Percentiles rank a stretch among this genome's conserved stretches.
phyloP scores from a whole-genome alignment of 2,888 invertebrate genomes.

The Congeria kusceri region DNA sequence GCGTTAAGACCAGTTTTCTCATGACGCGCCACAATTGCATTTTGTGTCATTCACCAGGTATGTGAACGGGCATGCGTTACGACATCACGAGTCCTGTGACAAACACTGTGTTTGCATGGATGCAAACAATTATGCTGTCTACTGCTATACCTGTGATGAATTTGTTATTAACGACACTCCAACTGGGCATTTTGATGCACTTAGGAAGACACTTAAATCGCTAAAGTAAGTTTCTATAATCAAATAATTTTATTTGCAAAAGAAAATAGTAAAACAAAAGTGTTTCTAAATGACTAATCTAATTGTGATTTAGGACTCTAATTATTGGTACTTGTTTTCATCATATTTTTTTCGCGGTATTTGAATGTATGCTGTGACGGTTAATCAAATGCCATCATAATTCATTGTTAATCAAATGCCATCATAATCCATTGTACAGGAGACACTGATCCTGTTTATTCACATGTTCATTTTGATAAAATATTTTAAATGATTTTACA shows the following conservation, averaged over 20 bases:
- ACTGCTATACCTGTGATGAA: conserved; percentile 92
- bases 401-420: no score
- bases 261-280: no score
- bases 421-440: no score
- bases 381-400: no score
- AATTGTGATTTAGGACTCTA: no score
- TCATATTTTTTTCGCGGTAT: no score
- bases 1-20: no score
- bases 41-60: conserved; percentile 86
- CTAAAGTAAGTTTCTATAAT: background rate
- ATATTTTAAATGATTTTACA: background rate
- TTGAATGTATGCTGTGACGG: no score
- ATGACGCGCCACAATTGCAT: no score
- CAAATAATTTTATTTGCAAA: background rate
- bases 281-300: no score
- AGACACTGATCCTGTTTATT: no score
- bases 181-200: conserved; percentile 83
- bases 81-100: conserved; percentile 88
- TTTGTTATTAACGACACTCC: conserved; percentile 91
- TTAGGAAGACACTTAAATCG: conserved; percentile 63
- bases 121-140: conserved; percentile 90
- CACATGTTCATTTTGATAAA: background rate
- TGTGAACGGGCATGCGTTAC: conserved; percentile 91
- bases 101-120: conserved; percentile 92
- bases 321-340: no score